phyloP scores from a whole-genome alignment of 1,140 invertebrate species.

The Plodia interpunctella region DNA sequence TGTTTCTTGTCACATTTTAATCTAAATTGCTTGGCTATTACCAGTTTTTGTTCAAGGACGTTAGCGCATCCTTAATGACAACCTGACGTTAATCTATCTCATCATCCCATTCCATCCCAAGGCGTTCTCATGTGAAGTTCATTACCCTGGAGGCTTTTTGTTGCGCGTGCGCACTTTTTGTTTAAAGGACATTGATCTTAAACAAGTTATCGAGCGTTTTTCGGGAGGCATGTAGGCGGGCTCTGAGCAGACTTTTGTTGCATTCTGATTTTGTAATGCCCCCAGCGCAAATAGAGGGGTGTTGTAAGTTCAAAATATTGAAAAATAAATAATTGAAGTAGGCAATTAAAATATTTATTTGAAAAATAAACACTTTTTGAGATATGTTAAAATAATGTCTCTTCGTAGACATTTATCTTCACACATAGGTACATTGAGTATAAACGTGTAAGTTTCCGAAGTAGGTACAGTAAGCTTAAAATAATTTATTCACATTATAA shows the following conservation, averaged over 20 bases:
- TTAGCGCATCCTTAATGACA: no score
- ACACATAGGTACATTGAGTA: conserved; percentile 30
- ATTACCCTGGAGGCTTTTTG: conserved; percentile 6
- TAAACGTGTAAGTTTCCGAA: conserved; percentile 19
- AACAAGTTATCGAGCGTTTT: not conserved
- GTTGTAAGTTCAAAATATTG: no score
- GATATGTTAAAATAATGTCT: not conserved
- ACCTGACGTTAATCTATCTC: not conserved
- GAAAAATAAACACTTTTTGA: conserved; percentile 35
- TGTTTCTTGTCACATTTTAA: no score
- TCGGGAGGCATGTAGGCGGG: no score
- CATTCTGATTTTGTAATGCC: no score
- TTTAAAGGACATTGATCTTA: conserved; percentile 10
- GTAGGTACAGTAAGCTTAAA: conserved; percentile 25
- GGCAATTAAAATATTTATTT: conserved; percentile 38
- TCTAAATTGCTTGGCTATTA: not conserved
- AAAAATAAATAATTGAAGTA: not conserved
- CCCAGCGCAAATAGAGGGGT: no score
- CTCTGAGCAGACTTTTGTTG: no score
- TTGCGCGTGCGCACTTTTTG: not conserved
- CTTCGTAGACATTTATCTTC: not conserved
- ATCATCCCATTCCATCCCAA: conserved; percentile 6
- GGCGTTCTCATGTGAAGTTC: not conserved
- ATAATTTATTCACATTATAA: conserved; percentile 45
- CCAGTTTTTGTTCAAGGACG: not conserved